Conservation (phyloP, 2,888 invertebrate species). For the Drosophila lutescens region DNA sequence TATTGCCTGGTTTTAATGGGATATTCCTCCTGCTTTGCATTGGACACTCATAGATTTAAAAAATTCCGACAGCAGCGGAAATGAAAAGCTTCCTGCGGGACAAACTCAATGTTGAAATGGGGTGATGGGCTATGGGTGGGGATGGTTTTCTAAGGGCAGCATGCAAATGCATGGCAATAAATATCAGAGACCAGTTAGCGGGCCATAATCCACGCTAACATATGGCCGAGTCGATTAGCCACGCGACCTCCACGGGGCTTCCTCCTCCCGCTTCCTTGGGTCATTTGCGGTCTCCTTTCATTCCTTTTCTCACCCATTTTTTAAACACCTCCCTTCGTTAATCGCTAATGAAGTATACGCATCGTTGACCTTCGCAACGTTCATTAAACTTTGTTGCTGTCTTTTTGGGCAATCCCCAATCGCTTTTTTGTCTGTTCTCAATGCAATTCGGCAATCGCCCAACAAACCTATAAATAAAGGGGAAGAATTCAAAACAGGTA, state of each 20-base stretch:
- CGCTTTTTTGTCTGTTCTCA: slow-evolving; percentile 20
- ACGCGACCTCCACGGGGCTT: slow-evolving; percentile 11
- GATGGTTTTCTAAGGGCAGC: slow-evolving; percentile 9
- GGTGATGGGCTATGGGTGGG: not conserved
- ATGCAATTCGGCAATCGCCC: slow-evolving; percentile 59
- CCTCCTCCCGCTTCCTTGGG: not conserved
- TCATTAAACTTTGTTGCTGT: slow-evolving; percentile 48
- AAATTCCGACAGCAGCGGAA: slow-evolving; percentile 82
- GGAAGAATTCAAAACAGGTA: not conserved
- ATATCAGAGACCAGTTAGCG: slow-evolving; percentile 45
- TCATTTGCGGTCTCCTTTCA: slow-evolving; percentile 6
- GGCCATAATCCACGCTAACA: slow-evolving; percentile 70
- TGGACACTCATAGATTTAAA: slow-evolving; percentile 79
- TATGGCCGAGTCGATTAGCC: slow-evolving; percentile 71
- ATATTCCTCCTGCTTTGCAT: slow-evolving; percentile 68
- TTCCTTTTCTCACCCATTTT: not conserved
- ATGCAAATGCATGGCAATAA: slow-evolving; percentile 64
- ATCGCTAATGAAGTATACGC: slow-evolving; percentile 57
- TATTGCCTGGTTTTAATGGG: slow-evolving; percentile 73
- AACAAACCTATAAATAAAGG: slow-evolving; percentile 63
- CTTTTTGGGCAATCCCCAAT: slow-evolving; percentile 23
- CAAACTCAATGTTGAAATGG: slow-evolving; percentile 1
- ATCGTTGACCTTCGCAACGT: slow-evolving; percentile 61
- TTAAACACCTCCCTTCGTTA: not conserved
- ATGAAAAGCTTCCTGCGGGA: slow-evolving; percentile 77